Conservation (phyloP, 2,113 vertebrate species). For the Apodemus speciosus region DNA sequence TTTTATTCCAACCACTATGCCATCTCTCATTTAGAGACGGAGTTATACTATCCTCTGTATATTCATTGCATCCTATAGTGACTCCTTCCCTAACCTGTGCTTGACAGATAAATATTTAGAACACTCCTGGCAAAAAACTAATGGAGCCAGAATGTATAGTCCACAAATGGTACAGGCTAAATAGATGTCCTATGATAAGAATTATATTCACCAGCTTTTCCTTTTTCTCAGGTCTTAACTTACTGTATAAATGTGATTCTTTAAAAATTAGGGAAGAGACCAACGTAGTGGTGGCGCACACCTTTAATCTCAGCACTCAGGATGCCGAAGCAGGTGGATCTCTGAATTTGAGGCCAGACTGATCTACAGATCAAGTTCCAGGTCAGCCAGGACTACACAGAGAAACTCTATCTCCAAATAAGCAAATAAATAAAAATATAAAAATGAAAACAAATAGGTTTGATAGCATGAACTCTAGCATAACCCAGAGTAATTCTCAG, state of each 20-base stretch:
- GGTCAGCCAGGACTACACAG: background rate
- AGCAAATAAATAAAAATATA: background rate
- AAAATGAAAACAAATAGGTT: background rate
- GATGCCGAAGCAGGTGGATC: background rate
- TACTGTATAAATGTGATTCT: background rate
- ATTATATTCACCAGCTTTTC: background rate
- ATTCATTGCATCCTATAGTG: background rate
- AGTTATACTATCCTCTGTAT: background rate
- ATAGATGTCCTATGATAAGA: background rate
- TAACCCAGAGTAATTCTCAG: slow-evolving; percentile 4
- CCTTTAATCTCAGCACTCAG: background rate
- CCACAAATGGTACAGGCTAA: background rate
- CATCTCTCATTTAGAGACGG: background rate
- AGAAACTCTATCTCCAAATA: background rate
- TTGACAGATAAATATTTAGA: background rate
- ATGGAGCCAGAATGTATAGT: background rate
- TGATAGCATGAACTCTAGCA: background rate
- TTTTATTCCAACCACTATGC: background rate
- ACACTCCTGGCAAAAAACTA: background rate
- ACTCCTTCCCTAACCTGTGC: slow-evolving; percentile 29
- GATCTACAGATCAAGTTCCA: background rate
- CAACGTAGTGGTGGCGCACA: accelerated
- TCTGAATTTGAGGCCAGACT: background rate
- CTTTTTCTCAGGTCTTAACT: background rate
- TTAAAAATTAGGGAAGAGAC: slow-evolving; percentile 7